These are phyloP conservation scores for Phrynocephalus versicolor DNA, from an alignment of 2,113 vertebrate genomes.

Conservation along the genomic window DNA sequence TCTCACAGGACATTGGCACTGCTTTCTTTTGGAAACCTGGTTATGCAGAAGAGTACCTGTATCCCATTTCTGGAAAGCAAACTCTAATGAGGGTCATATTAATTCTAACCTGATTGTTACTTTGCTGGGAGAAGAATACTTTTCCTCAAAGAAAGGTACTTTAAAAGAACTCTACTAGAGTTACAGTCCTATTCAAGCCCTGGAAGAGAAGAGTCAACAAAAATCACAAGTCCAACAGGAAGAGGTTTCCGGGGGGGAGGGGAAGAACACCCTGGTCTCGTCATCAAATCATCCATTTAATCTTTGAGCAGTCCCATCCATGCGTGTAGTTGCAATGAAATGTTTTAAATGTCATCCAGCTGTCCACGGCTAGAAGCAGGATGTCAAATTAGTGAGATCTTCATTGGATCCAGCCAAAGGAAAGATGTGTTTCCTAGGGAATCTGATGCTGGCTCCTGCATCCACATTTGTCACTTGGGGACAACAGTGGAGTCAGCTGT, in stretches of 20 bases:
- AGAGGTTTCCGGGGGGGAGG: too few species aligned
- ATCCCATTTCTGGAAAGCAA: too few species aligned
- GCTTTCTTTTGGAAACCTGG: too few species aligned
- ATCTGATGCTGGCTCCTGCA: not conserved
- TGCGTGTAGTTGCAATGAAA: not conserved
- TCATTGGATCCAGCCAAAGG: not conserved
- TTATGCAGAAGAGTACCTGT: too few species aligned
- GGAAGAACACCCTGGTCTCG: not conserved
- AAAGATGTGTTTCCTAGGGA: not conserved
- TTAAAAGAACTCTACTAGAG: too few species aligned
- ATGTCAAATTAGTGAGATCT: not conserved
- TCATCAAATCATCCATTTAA: not conserved
- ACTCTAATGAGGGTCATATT: too few species aligned
- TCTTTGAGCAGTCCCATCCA: not conserved
- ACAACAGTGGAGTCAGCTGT: not conserved
- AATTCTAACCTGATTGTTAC: too few species aligned
- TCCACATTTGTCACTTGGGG: slow-evolving; percentile 31
- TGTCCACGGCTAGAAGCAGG: not conserved
- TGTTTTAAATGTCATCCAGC: not conserved
- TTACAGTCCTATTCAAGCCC: too few species aligned
- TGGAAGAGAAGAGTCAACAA: not conserved
- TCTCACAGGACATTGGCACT: too few species aligned
- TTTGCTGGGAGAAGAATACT: too few species aligned
- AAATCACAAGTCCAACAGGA: not conserved
- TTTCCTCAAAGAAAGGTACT: too few species aligned